Percentiles rank a stretch among this genome's conserved stretches.
Conservation (phyloP, 2,888 invertebrate species). For the Eledone cirrhosa region DNA sequence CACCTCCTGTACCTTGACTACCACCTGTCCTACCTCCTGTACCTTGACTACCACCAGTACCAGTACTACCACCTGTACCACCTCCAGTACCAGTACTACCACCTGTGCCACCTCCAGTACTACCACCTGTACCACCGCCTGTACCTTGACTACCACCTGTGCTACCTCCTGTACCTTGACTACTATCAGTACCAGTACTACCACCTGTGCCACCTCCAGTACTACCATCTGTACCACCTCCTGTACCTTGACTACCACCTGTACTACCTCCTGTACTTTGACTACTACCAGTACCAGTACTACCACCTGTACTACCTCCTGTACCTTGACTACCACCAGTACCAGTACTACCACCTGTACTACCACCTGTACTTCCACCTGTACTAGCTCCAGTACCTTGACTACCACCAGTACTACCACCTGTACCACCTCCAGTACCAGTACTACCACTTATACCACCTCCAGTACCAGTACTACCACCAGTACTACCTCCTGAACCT, state of each 20-base stretch:
- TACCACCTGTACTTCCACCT: neutral
- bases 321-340: neutral
- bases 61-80: neutral
- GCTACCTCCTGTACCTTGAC: too few relatives aligned
- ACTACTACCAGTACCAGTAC: neutral
- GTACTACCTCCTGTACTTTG: neutral
- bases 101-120: too few relatives aligned
- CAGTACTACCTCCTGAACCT: neutral
- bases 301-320: neutral
- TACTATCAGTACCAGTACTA: too few relatives aligned
- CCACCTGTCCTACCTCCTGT: too few relatives aligned
- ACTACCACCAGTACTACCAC: too few relatives aligned
- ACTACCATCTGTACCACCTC: neutral
- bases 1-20: constrained; percentile 35
- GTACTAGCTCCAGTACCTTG: too few relatives aligned
- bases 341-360: too few relatives aligned
- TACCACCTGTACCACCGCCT: too few relatives aligned
- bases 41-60: constrained; percentile 40
- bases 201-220: too few relatives aligned
- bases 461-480: neutral
- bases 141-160: too few relatives aligned
- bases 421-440: too few relatives aligned
- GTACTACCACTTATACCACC: too few relatives aligned
- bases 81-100: constrained; percentile 36
- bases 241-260: neutral